phyloP scores from a whole-genome alignment of 2,113 vertebrate species.

The Natator depressus region DNA sequence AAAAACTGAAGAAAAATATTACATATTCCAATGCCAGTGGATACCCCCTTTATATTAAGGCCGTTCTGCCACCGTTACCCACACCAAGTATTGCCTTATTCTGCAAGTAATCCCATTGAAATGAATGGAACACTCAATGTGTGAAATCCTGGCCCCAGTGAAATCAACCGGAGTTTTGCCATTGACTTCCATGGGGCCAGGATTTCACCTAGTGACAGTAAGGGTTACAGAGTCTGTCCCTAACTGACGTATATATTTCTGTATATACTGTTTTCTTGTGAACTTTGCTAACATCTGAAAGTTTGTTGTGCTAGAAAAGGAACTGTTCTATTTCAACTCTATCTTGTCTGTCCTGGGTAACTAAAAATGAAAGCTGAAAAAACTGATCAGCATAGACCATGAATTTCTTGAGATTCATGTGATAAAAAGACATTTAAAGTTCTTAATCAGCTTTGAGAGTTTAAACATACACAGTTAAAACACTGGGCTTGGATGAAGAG shows the following conservation, averaged over 20 bases:
- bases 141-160: not conserved
- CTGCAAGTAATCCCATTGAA: not conserved
- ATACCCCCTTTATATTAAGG: not conserved
- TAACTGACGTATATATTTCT: not conserved
- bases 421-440: not conserved
- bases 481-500: not conserved
- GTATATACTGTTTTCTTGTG: not conserved
- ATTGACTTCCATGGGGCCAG: not conserved
- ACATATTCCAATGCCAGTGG: fast-evolving
- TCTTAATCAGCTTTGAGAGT: not conserved
- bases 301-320: not conserved
- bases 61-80: not conserved
- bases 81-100: not conserved
- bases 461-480: not conserved
- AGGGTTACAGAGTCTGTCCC: not conserved
- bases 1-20: not conserved
- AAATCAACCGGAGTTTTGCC: not conserved
- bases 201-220: not conserved
- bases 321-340: not conserved
- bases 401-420: not conserved
- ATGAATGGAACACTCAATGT: not conserved
- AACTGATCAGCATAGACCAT: not conserved
- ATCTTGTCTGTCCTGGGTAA: not conserved
- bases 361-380: not conserved
- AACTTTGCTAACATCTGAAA: conserved; percentile 1